Base-by-base conservation (phyloP, 2,113 vertebrate genomes). In the Cinclus mexicanus region DNA sequence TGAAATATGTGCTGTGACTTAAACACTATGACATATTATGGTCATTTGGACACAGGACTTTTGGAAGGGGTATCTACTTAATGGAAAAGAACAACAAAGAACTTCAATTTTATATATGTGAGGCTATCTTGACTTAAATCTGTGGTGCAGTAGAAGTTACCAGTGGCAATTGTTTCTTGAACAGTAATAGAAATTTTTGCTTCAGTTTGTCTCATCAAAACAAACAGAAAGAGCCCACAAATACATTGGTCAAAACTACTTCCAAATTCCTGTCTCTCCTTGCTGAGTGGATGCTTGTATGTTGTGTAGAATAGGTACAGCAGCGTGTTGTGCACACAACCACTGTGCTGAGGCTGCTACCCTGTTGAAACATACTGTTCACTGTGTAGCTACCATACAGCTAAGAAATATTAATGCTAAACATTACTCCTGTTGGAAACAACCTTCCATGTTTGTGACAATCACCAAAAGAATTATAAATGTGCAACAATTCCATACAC, bases 151-250 rank as follows among this genome's bases (percentile, higher is more conserved):
- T 52, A 88, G 88, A 94, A 71, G 74, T 91, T 85, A 96, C 57
- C 39, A 68, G 71, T 7, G 76, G 56, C 63, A 80, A 52, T 23
- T 3, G 1, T 68, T 80, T 72, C 33, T 41, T n/a, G 78, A 92
- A 76, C 11, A 74, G 76, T 81, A 91, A 92, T 11, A 53, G 52
- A 89, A 78, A 70, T 93, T 71, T 85, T 57, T 84, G 21, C 83
- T 97, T 91, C 60, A 5, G 63, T 95, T 91, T 83, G 57, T 87
- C 74, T 92, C 37, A 20, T 93, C 94, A 95, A 93, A 85, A 91
- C 28, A 60, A 63, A 88, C 69, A 59, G 68, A 90, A 96, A 95
- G 31, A 79, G 44, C 44, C 46, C 74, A 75, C 67, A 86, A 83
- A 85, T 78, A 81, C 25, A 91, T 9, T 46, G 9, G 23, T 20